Evolutionary conservation across 2,888 invertebrate genomes (phyloP), one percentile per base, ranked within the genome.

Genomic region (Chymomyza procnemis): DNA sequence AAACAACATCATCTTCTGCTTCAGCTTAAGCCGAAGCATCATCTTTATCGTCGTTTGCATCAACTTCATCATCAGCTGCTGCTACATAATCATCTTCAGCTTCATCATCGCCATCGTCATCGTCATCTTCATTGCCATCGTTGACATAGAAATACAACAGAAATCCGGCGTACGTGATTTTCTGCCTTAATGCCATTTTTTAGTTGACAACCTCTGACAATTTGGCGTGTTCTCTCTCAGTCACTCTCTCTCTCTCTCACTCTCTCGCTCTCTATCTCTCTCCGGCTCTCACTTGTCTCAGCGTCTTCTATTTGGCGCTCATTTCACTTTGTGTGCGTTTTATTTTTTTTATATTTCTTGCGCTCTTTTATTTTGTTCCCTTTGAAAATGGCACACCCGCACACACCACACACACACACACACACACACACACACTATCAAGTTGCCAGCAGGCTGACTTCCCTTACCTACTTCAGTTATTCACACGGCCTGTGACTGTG

Each of bases 101-200:
- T n/a, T 76, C 79, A 80, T 76, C 71, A 66, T 71, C 67, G 58
- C 67, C 56, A 57, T 58, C 64, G 30, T 2, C 26, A 19, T 58
- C 47, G 26, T 22, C 67, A 57, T 61, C 65, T 48, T 34, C 67
- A 47, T 66, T n/a, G 55, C 54, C 68, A 69, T 73, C 75, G 72
- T 66, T 73, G 78, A 73, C 76, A 76, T 78, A 76, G 75, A 76
- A 78, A 80, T 78, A 84, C 79, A 79, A 69, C 71, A 79, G 85
- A 88, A 88, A 88, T 86, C 89, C 88, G 88, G 78, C 83, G 88
- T 88, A 88, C 88, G 88, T 88, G 88, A 88, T 88, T 88, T 88
- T 81, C 78, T 81, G 80, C 80, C 87, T 78, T 83, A 86, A 85
- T 83, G 85, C 77, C 80, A 73, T 72, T 76, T 71, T 78, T 78